Conservation (phyloP, 1,140 invertebrate genomes). For the Drosophila auraria region DNA sequence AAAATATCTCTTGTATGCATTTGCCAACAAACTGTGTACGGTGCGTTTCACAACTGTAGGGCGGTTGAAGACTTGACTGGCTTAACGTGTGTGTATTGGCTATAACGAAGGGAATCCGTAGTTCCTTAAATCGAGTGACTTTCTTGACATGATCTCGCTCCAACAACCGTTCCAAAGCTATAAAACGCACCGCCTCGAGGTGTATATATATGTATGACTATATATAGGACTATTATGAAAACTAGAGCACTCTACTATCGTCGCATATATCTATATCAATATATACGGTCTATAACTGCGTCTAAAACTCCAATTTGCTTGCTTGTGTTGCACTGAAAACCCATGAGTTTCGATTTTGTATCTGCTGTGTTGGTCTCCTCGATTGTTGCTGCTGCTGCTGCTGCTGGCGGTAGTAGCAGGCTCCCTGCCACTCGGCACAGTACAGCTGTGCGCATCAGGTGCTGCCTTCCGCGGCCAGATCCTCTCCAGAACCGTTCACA, state of each 20-base stretch:
- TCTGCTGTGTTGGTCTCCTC: slow-evolving; percentile 63
- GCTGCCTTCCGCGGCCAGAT: slow-evolving; percentile 59
- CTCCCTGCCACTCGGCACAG: slow-evolving; percentile 71
- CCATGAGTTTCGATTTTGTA: slow-evolving; percentile 79
- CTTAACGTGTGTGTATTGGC: slow-evolving; percentile 32
- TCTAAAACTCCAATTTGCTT: slow-evolving; percentile 74
- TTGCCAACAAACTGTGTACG: slow-evolving; percentile 60
- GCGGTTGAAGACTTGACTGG: neutral
- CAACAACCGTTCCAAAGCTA: slow-evolving; percentile 13
- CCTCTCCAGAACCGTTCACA: slow-evolving; percentile 54
- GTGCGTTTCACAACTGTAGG: slow-evolving; percentile 27
- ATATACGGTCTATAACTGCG: slow-evolving; percentile 49
- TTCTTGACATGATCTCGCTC: slow-evolving; percentile 22
- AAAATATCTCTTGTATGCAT: slow-evolving; percentile 58
- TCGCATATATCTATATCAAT: slow-evolving; percentile 48
- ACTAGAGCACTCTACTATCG: slow-evolving; percentile 72
- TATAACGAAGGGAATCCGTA: slow-evolving; percentile 13
- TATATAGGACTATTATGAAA: slow-evolving; percentile 64
- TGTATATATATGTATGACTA: slow-evolving; percentile 55
- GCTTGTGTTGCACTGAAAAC: slow-evolving; percentile 73
- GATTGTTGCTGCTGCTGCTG: slow-evolving; percentile 54
- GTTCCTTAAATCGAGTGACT: slow-evolving; percentile 36
- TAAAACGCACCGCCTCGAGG: slow-evolving; percentile 39
- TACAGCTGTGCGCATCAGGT: slow-evolving; percentile 77
- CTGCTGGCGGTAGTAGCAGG: slow-evolving; percentile 68